phyloP scores from a whole-genome alignment of 2,113 vertebrate species.

The Cheilinus undulatus region DNA sequence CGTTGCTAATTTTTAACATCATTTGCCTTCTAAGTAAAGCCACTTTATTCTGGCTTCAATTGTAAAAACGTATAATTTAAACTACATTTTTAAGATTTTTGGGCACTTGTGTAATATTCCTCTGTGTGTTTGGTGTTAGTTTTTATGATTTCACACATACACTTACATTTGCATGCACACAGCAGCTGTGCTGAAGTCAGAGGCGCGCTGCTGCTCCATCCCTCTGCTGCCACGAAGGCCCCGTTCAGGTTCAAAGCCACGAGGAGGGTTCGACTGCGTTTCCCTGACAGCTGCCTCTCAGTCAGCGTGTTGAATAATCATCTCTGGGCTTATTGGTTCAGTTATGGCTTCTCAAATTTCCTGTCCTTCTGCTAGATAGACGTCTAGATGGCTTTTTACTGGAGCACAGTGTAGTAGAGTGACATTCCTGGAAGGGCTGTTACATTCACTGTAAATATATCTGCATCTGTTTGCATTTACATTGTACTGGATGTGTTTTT shows the following conservation, averaged over 20 bases:
- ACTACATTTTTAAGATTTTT: too few relatives aligned
- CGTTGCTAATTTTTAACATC: too few relatives aligned
- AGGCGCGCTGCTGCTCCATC: slow-evolving; percentile 19
- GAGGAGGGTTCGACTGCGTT: slow-evolving; percentile 34
- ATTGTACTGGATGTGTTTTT: slow-evolving; percentile 6
- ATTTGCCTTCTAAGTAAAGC: too few relatives aligned
- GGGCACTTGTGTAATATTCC: too few relatives aligned
- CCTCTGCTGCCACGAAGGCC: slow-evolving; percentile 45
- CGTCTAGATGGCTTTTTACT: slow-evolving; percentile 42
- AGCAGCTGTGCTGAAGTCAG: slow-evolving; percentile 39
- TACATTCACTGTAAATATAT: slow-evolving; percentile 37
- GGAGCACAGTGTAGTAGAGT: slow-evolving; percentile 28
- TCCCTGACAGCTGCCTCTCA: slow-evolving; percentile 67
- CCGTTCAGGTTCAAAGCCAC: slow-evolving; percentile 65
- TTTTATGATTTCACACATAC: slow-evolving; percentile 1
- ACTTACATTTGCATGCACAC: slow-evolving; percentile 29
- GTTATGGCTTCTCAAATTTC: slow-evolving; percentile 69
- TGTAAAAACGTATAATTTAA: too few relatives aligned
- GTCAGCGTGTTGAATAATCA: slow-evolving; percentile 62
- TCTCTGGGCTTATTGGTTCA: slow-evolving; percentile 62
- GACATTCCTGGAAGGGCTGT: slow-evolving; percentile 20
- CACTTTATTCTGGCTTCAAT: too few relatives aligned
- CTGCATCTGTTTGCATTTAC: slow-evolving; percentile 32
- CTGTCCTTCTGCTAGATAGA: slow-evolving; percentile 48
- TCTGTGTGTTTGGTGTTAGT: too few relatives aligned